These are phyloP conservation scores for Myotis brandtii DNA, from an alignment of 2,113 vertebrate species.

Conservation along the genomic window DNA sequence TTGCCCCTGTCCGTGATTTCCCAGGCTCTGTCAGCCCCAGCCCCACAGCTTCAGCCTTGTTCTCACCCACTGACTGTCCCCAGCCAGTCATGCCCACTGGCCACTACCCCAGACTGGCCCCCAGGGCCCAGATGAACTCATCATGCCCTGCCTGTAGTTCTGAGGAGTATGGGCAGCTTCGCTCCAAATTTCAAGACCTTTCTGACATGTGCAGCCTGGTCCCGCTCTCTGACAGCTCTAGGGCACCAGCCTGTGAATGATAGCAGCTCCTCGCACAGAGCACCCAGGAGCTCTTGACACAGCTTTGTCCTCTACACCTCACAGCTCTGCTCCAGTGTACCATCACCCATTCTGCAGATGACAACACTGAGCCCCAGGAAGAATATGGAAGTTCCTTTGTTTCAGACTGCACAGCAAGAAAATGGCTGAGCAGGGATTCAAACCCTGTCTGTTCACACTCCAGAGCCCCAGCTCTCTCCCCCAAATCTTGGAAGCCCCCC, in stretches of 20 bases:
- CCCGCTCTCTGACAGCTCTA: neutral
- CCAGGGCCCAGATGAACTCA: neutral
- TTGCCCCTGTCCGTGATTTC: neutral
- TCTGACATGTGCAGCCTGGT: neutral
- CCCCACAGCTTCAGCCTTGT: neutral
- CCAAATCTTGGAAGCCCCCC: neutral
- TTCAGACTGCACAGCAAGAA: neutral
- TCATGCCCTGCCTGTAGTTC: neutral
- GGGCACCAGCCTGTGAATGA: neutral
- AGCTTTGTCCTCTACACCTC: neutral
- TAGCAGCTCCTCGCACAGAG: neutral
- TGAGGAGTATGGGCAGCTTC: neutral
- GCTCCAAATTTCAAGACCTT: neutral
- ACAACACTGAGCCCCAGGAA: neutral
- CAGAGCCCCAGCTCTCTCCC: neutral
- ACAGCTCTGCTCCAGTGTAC: rapidly evolving
- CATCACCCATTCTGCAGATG: neutral
- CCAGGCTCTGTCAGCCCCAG: neutral
- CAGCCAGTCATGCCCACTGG: neutral
- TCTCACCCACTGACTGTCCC: neutral
- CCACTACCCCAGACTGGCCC: neutral
- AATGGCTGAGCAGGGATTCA: neutral
- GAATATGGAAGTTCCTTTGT: neutral
- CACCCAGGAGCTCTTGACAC: neutral
- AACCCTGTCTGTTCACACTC: neutral